These are phyloP conservation scores for Darevskia nairensis DNA, from an alignment of 2,797 vertebrate genomes.

Conservation along the genomic window DNA sequence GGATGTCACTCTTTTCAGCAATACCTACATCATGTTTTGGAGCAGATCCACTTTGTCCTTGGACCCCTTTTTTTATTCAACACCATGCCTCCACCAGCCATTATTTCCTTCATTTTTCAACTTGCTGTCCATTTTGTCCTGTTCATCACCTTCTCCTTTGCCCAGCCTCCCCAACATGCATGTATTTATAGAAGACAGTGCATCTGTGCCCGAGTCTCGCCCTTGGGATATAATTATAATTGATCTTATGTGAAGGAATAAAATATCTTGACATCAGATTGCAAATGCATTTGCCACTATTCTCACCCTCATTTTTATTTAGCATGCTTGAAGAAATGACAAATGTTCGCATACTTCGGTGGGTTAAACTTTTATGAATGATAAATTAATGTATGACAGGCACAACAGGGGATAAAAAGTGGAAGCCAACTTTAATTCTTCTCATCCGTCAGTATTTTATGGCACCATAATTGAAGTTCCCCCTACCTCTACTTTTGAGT, in stretches of 20 bases:
- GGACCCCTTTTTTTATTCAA: not conserved
- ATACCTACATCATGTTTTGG: not conserved
- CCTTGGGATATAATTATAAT: constrained; percentile 16
- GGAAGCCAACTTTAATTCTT: constrained; percentile 18
- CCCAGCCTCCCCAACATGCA: not conserved
- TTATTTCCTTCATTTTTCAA: not conserved
- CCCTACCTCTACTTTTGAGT: not conserved
- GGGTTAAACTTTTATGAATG: constrained; percentile 38
- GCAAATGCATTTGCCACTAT: constrained; percentile 9
- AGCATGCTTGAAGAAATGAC: constrained; percentile 23
- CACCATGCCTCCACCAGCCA: not conserved
- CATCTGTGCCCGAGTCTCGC: not conserved
- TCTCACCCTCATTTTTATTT: constrained; percentile 14
- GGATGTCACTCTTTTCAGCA: too few relatives aligned
- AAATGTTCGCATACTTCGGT: constrained; percentile 28
- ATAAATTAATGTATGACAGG: constrained; percentile 30
- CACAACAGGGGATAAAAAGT: constrained; percentile 13
- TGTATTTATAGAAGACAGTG: not conserved
- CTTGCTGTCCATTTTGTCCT: not conserved
- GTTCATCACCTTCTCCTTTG: not conserved
- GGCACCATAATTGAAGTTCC: not conserved
- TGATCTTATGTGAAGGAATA: constrained; percentile 13
- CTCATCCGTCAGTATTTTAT: constrained; percentile 5
- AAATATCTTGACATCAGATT: constrained; percentile 6
- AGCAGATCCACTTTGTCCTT: not conserved